These are phyloP conservation scores for Lycodopsis pacificus DNA, from an alignment of 2,797 vertebrate genomes.

Conservation along the genomic window DNA sequence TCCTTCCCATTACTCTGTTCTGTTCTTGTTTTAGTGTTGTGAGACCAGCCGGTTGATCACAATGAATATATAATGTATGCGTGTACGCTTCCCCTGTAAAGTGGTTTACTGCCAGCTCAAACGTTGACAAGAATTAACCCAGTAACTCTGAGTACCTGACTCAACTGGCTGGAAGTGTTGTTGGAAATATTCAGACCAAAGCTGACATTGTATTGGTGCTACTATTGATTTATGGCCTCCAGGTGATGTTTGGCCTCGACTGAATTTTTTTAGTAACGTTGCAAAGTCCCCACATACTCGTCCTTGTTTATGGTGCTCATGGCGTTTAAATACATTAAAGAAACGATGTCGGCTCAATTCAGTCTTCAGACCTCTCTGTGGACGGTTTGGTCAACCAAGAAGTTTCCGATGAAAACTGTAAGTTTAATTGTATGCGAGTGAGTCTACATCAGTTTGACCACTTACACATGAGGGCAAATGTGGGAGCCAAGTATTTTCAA, in stretches of 20 bases:
- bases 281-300: neutral
- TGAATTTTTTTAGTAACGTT: neutral
- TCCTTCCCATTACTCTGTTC: conserved; percentile 23
- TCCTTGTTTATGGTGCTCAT: neutral
- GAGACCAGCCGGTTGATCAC: conserved; percentile 9
- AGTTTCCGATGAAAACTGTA: neutral
- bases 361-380: neutral
- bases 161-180: conserved; percentile 12
- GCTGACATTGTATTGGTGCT: conserved; percentile 1
- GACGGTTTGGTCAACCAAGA: neutral
- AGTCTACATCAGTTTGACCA: neutral
- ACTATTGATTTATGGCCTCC: neutral
- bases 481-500: neutral
- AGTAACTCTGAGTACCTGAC: neutral
- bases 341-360: neutral
- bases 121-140: neutral
- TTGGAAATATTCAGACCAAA: neutral
- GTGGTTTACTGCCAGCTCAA: conserved; percentile 7
- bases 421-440: neutral
- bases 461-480: neutral
- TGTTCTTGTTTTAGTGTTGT: conserved; percentile 46
- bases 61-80: conserved; percentile 3
- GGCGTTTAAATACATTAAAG: neutral
- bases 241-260: neutral
- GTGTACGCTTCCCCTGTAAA: neutral